These are phyloP conservation scores for Capricornis sumatraensis DNA, from an alignment of 2,113 vertebrate species.

Conservation along the genomic window DNA sequence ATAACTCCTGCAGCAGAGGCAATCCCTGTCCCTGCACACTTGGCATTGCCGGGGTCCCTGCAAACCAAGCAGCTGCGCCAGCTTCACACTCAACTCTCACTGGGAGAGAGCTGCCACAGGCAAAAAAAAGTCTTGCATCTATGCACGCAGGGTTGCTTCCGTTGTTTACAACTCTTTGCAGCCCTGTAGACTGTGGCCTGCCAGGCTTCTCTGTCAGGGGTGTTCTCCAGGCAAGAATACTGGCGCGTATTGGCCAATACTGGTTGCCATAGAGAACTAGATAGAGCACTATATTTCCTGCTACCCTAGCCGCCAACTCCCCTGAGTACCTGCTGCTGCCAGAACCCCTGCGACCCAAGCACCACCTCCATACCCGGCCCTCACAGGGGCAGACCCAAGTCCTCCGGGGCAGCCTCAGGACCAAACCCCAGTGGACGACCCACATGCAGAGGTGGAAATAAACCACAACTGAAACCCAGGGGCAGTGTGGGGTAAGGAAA, in stretches of 20 bases:
- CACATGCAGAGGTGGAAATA: not conserved
- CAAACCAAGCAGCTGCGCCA: not conserved
- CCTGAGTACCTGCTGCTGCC: not conserved
- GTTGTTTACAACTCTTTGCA: not conserved
- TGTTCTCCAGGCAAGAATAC: not conserved
- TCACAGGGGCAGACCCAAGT: not conserved
- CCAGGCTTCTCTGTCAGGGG: not conserved
- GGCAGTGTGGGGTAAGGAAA: not conserved
- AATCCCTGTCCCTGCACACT: not conserved
- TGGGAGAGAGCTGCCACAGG: not conserved
- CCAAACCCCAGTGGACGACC: accelerated
- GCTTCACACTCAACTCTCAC: not conserved
- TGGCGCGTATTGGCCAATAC: not conserved
- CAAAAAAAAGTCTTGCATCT: not conserved
- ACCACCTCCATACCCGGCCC: not conserved
- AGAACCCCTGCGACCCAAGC: not conserved
- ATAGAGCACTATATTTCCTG: not conserved
- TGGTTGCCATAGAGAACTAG: not conserved
- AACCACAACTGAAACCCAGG: not conserved
- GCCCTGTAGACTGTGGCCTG: not conserved
- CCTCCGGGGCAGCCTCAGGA: not conserved
- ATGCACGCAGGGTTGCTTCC: not conserved
- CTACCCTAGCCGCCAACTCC: not conserved
- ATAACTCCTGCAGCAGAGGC: accelerated
- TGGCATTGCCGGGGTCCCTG: accelerated